A percentile compares a stretch with the other conserved stretches of the same genome.
These are phyloP conservation scores for Tenthredo scrophulariae DNA, from an alignment of 2,888 invertebrate genomes.

Conservation along the genomic window DNA sequence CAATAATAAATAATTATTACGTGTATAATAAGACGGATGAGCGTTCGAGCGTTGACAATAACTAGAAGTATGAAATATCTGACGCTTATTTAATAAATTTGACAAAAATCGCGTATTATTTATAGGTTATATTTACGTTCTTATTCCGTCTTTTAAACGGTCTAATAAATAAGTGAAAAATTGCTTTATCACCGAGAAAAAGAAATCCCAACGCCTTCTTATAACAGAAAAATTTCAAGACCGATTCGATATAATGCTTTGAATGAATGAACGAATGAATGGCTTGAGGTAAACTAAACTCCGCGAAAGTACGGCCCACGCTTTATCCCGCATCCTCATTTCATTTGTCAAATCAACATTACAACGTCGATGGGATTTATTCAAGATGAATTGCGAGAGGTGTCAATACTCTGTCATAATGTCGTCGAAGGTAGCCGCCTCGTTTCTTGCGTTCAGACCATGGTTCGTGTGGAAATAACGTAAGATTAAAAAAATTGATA, in stretches of 20 bases:
- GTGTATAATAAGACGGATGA: not conserved
- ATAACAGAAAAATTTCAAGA: not conserved
- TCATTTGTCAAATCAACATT: not conserved
- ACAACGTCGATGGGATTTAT: conserved; percentile 81
- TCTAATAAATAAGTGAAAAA: not conserved
- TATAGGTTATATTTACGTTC: not conserved
- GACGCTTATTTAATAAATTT: not conserved
- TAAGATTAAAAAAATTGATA: conserved; percentile 67
- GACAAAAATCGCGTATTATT: not conserved
- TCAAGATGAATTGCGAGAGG: conserved; percentile 84
- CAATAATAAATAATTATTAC: not conserved
- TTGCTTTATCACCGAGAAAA: not conserved
- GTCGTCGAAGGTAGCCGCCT: conserved; percentile 83
- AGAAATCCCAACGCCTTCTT: not conserved
- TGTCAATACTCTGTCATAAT: conserved; percentile 83
- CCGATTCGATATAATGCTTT: not conserved
- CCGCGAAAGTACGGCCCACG: not conserved
- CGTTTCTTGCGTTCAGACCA: conserved; percentile 83
- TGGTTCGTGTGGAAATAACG: conserved; percentile 85
- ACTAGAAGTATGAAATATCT: not conserved
- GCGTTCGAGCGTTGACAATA: not conserved
- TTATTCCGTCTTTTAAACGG: not conserved
- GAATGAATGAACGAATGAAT: not conserved
- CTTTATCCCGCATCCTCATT: not conserved
- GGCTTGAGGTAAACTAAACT: not conserved